Evolutionary conservation across 2,113 vertebrate species (phyloP).

Genomic region (Elephantulus edwardii): DNA sequence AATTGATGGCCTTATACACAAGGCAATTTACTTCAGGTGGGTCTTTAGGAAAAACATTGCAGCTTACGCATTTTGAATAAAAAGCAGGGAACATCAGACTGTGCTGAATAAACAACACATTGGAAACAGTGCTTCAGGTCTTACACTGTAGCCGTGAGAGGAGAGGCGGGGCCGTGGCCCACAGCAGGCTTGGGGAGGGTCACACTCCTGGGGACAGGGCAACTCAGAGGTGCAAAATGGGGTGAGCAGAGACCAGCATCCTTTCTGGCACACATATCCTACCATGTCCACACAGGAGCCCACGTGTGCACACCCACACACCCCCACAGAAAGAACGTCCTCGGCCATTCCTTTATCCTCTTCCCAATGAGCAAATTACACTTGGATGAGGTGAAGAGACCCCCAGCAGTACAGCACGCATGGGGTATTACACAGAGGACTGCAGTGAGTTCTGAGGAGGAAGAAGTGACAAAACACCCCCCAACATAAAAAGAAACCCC

Average conservation of each 20-base stretch:
- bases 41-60: constrained; percentile 51
- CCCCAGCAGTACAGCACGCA: neutral
- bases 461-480: too few relatives aligned
- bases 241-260: neutral
- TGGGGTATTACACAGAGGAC: neutral
- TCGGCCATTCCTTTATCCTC: neutral
- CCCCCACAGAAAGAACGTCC: neutral
- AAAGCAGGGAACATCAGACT: constrained; percentile 54
- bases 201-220: neutral
- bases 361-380: neutral
- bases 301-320: neutral
- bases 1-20: neutral
- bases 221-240: neutral
- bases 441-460: neutral
- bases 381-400: neutral
- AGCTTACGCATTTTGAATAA: constrained; percentile 55
- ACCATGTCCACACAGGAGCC: neutral
- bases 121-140: constrained; percentile 49
- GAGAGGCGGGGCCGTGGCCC: neutral
- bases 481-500: neutral
- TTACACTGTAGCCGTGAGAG: constrained; percentile 17
- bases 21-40: constrained; percentile 1
- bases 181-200: neutral
- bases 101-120: constrained; percentile 50
- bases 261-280: neutral